Evolutionary conservation across 2,797 vertebrate species (phyloP), one percentile per base, ranked within the genome.

Genomic region (Leuciscus waleckii): DNA sequence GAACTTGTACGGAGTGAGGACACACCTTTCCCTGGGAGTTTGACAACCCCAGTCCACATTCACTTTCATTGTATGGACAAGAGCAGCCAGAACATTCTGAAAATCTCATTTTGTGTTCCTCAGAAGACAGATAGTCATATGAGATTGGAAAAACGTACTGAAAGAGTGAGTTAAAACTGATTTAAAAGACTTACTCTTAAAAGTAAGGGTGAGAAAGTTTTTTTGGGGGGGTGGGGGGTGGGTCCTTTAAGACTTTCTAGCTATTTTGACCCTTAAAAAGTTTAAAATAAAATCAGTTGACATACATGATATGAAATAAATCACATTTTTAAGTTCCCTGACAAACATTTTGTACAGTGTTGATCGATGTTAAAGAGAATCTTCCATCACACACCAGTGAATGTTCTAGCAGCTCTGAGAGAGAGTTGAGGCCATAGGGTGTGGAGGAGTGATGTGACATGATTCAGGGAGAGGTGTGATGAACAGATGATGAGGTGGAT

Each of bases 391-490:
- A 83, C 61, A 56, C 23, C 58, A 75, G 58, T 19, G 39, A 75
- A 58, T 61, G 58, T 80, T 83, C n/a, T 49, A 43, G 79, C 13
- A 79, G 54, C n/a, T 75, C 41, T 35, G 58, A 68, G 49, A 54
- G 77, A 51, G 37, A 9, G 32, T 54, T 54, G 63, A 81, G 54
- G 61, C 51, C 65, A 46, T 79, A 56, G 49, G 69, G 65, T 75
- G 51, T 73, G 71, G 76, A 41, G 82, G 69, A 81, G 58, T 63
- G 63, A 82, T 61, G 68, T 80, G 82, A 84, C 46, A 41, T 84
- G 76, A 83, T 54, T 87, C 74, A 79, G 43, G 13, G 65, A 63
- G 51, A 82, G 19, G 8, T 79, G 74, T 87, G 81, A 87, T 83
- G 58, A 82, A 87, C 85, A 79, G 74, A 83, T 68, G 74, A 83